Evolutionary conservation across 2,113 vertebrate species (phyloP).

Genomic region (Rhea pennata): DNA sequence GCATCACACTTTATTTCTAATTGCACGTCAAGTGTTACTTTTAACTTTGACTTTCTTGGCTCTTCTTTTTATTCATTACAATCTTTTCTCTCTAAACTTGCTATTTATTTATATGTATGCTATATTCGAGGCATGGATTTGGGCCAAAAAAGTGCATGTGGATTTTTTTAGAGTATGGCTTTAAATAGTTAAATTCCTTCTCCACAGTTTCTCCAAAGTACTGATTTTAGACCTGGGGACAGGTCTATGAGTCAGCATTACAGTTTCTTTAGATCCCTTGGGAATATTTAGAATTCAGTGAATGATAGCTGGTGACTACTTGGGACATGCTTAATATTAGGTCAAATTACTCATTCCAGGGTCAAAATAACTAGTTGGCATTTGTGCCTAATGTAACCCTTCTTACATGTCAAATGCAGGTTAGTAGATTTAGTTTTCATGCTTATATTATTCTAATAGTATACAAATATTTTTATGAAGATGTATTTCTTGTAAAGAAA

Average conservation of each 20-base stretch:
- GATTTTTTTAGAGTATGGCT: neutral
- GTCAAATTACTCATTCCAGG: neutral
- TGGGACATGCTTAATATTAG: neutral
- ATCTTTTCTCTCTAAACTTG: neutral
- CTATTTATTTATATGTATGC: neutral
- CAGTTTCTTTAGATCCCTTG: constrained; percentile 17
- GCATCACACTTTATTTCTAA: neutral
- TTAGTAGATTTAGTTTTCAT: neutral
- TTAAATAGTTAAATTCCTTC: constrained; percentile 39
- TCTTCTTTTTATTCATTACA: neutral
- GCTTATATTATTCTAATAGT: neutral
- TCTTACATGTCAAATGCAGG: neutral
- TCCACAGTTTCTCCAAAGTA: neutral
- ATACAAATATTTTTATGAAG: neutral
- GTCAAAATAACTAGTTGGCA: neutral
- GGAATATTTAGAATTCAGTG: constrained; percentile 35
- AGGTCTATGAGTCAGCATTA: neutral
- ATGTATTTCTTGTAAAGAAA: neutral
- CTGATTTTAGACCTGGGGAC: constrained; percentile 7
- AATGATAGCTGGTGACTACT: neutral
- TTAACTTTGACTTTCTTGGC: neutral
- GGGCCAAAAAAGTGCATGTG: neutral
- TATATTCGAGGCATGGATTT: neutral
- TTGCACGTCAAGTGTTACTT: neutral
- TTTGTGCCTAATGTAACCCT: neutral